Evolutionary conservation across 2,888 invertebrate genomes (phyloP).

Genomic region (Drosophila percnosoma): DNA sequence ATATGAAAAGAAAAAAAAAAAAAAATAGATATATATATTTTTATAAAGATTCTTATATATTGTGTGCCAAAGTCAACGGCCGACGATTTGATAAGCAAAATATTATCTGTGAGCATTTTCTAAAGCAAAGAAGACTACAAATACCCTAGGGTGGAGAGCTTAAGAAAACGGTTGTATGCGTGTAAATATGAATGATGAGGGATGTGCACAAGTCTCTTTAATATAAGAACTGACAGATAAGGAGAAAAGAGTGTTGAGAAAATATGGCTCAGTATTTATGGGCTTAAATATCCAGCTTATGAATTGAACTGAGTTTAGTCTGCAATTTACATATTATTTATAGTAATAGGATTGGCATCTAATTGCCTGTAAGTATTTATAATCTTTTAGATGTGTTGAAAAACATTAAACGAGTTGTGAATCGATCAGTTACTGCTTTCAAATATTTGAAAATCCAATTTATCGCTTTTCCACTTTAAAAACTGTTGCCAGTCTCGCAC

Average conservation of each 20-base stretch:
- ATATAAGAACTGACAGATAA: background rate
- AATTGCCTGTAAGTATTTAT: background rate
- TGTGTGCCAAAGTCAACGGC: slow-evolving; percentile 53
- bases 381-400: background rate
- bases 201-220: background rate
- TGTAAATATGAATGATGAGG: background rate
- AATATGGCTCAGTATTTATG: background rate
- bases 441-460: background rate
- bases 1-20: slow-evolving; percentile 28
- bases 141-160: slow-evolving; percentile 32
- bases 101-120: slow-evolving; percentile 21
- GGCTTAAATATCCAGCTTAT: background rate
- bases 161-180: slow-evolving; percentile 1
- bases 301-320: background rate
- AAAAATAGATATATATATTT: slow-evolving; percentile 20
- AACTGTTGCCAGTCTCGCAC: slow-evolving; percentile 37
- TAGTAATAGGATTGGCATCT: background rate
- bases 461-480: background rate
- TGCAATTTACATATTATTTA: background rate
- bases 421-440: background rate
- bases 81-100: slow-evolving; percentile 38
- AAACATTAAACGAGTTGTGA: background rate
- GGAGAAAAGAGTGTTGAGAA: background rate
- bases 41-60: slow-evolving; percentile 21
- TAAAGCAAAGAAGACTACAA: slow-evolving; percentile 17